A percentile compares a stretch with the other conserved stretches of the same genome.
phyloP scores from a whole-genome alignment of 2,113 vertebrate species.

The Panurus biarmicus region DNA sequence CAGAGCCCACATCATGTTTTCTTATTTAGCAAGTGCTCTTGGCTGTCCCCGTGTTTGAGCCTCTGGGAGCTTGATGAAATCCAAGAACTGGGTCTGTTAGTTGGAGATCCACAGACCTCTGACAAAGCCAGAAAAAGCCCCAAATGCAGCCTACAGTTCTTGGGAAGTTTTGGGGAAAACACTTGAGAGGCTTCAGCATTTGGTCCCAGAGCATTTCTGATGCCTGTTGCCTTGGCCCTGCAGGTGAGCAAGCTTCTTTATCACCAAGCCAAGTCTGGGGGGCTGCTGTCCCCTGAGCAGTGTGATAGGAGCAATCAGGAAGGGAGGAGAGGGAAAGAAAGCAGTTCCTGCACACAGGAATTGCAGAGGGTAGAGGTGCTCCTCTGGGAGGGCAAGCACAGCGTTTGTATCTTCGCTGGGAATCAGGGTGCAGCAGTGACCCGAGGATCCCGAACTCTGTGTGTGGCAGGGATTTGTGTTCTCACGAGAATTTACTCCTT shows the following conservation, averaged over 20 bases:
- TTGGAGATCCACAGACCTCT: neutral
- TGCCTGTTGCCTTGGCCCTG: neutral
- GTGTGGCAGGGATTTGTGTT: neutral
- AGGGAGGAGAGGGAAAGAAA: neutral
- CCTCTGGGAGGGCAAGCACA: neutral
- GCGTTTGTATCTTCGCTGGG: too few species aligned
- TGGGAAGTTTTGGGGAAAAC: neutral
- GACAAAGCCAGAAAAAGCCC: neutral
- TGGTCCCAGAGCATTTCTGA: neutral
- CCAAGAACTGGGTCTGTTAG: neutral
- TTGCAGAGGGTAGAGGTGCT: neutral
- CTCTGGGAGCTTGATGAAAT: neutral
- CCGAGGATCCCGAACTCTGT: too few species aligned
- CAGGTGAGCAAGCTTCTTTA: neutral
- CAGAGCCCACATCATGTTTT: neutral
- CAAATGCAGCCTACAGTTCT: fast-evolving
- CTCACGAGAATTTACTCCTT: fast-evolving
- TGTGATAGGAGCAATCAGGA: neutral
- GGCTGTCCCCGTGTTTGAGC: neutral
- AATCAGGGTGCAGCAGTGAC: too few species aligned
- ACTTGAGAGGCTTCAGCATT: neutral
- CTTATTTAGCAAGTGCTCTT: neutral
- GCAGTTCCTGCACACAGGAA: neutral
- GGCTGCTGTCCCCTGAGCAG: neutral
- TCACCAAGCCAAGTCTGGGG: too few species aligned